A percentile compares a stretch with the other conserved stretches of the same genome.
Conservation (phyloP, 92 coral and sea anemone species). For the Epizoanthus rinbou region DNA sequence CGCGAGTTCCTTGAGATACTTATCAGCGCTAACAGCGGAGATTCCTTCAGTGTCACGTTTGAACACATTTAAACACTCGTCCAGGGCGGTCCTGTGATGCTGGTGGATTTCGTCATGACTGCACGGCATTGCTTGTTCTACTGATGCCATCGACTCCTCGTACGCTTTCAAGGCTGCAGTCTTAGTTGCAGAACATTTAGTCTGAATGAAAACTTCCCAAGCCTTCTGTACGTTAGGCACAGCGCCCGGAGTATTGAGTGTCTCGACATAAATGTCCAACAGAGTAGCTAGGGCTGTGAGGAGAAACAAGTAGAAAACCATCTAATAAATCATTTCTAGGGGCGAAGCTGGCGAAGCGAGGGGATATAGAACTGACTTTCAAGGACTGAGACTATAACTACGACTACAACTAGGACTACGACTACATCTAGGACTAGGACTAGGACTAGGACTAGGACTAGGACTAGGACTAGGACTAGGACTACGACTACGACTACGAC, state of each 20-base stretch:
- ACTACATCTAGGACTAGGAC: too few species aligned
- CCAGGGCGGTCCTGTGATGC: conserved; percentile 48
- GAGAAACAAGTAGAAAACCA: too few species aligned
- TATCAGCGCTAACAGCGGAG: conserved; percentile 52
- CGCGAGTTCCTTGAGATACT: conserved; percentile 46
- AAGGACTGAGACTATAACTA: too few species aligned
- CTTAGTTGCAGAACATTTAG: conserved; percentile 50
- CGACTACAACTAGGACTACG: too few species aligned
- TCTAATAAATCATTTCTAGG: too few species aligned
- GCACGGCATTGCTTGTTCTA: conserved; percentile 55
- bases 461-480: too few species aligned
- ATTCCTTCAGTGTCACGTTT: conserved; percentile 56
- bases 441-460: too few species aligned
- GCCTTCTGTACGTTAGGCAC: conserved; percentile 79
- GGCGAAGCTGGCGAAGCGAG: too few species aligned
- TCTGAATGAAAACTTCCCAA: conserved; percentile 71
- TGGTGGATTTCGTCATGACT: conserved; percentile 43
- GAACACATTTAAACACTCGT: conserved; percentile 38
- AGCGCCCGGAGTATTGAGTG: conserved; percentile 77
- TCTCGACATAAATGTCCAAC: conserved; percentile 68
- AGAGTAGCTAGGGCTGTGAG: conserved; percentile 69
- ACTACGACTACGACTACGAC: too few species aligned
- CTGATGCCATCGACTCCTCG: conserved; percentile 49
- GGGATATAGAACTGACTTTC: too few species aligned
- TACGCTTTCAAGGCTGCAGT: conserved; percentile 37